A percentile compares a stretch with the other conserved stretches of the same genome.
phyloP scores from a whole-genome alignment of 2,888 invertebrate genomes.

The Rhodophaea formosa region DNA sequence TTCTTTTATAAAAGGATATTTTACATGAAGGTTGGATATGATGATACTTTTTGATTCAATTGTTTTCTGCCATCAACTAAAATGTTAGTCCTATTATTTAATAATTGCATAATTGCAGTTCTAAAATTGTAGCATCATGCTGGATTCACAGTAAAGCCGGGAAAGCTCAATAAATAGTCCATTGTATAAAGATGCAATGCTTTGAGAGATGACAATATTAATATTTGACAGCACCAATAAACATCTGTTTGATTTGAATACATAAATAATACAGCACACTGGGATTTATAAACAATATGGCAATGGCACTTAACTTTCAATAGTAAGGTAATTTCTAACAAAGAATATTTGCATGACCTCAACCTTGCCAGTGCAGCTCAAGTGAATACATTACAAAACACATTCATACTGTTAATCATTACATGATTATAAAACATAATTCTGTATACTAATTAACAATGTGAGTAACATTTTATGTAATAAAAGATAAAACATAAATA shows the following conservation, averaged over 20 bases:
- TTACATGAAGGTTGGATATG: no score
- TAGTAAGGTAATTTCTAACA: slow-evolving; percentile 12
- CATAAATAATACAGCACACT: no score
- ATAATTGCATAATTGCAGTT: no score
- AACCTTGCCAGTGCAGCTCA: slow-evolving; percentile 2
- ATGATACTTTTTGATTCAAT: no score
- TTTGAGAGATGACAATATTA: neutral
- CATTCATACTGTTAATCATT: neutral
- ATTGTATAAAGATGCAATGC: neutral
- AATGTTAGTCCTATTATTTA: no score
- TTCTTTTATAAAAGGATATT: neutral
- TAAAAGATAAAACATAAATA: neutral
- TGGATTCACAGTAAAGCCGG: no score
- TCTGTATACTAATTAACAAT: neutral
- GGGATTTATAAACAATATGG: neutral
- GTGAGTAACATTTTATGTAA: neutral
- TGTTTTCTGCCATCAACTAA: no score
- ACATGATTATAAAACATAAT: neutral
- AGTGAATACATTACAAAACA: slow-evolving; percentile 1
- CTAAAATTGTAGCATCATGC: no score
- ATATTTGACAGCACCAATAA: no score
- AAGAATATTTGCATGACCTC: slow-evolving; percentile 10
- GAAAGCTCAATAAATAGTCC: no score
- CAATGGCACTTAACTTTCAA: neutral
- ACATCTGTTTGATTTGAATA: no score